Conservation (phyloP, 2,113 vertebrate species). For the Ursus arctos region DNA sequence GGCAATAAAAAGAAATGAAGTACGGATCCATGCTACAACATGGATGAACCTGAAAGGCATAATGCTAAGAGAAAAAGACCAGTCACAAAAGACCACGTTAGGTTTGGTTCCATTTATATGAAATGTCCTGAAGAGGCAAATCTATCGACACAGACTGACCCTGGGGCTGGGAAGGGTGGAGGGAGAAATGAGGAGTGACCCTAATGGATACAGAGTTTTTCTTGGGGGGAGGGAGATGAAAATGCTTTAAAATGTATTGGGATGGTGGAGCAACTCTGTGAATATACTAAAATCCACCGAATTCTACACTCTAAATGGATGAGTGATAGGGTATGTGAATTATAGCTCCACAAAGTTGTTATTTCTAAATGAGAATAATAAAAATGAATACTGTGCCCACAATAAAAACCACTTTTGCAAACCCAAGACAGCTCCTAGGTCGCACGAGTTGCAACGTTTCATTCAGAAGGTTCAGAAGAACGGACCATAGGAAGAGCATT, state of each 20-base stretch:
- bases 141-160: background rate
- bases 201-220: background rate
- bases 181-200: background rate
- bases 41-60: background rate
- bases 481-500: rapidly evolving
- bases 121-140: background rate
- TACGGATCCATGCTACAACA: background rate
- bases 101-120: background rate
- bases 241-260: background rate
- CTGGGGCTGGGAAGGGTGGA: background rate
- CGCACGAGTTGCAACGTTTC: background rate
- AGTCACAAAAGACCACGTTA: background rate
- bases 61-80: background rate
- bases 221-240: background rate
- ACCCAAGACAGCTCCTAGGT: background rate
- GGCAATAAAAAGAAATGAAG: background rate
- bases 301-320: background rate
- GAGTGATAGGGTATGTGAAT: background rate
- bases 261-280: background rate
- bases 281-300: background rate
- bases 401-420: background rate
- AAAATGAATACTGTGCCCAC: background rate
- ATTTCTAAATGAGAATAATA: background rate
- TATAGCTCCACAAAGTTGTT: background rate
- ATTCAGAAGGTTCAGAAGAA: background rate